A percentile compares a stretch with the other conserved stretches of the same genome.
phyloP scores from a whole-genome alignment of 2,888 invertebrate genomes.

The Hirtodrosophila trivittata region DNA sequence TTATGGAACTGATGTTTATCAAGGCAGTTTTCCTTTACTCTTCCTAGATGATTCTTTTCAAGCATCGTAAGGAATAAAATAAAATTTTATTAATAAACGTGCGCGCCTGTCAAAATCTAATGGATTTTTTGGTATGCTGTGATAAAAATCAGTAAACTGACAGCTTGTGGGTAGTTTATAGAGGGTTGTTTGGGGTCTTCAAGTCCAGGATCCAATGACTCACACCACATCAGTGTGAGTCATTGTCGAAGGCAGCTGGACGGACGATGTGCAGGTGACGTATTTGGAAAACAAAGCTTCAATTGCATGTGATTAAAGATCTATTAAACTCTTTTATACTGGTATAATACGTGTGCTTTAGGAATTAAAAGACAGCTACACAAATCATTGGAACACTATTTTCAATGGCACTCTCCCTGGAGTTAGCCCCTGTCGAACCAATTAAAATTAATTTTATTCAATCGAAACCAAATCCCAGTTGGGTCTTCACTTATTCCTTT shows the following conservation, averaged over 20 bases:
- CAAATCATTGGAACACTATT: conserved; percentile 28
- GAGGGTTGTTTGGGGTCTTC: conserved; percentile 19
- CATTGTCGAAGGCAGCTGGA: conserved; percentile 26
- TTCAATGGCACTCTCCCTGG: neutral
- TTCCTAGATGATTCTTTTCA: conserved; percentile 30
- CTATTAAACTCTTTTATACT: neutral
- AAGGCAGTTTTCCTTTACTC: conserved; percentile 15
- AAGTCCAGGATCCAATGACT: neutral
- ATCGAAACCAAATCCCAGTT: conserved; percentile 69
- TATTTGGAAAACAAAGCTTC: neutral
- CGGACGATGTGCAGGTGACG: conserved; percentile 16
- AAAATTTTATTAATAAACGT: conserved; percentile 73
- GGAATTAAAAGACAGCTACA: too few relatives aligned
- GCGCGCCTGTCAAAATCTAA: conserved; percentile 72
- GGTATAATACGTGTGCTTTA: too few relatives aligned
- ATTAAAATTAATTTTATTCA: conserved; percentile 78
- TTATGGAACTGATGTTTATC: conserved; percentile 58
- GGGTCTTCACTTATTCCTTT: conserved; percentile 65
- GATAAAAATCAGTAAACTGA: conserved; percentile 64
- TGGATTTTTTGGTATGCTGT: conserved; percentile 59
- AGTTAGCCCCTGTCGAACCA: conserved; percentile 39
- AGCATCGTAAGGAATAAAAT: conserved; percentile 47
- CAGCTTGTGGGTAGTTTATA: conserved; percentile 62
- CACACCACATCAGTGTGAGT: conserved; percentile 19
- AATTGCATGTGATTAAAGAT: neutral